Base-by-base conservation (phyloP, 1,140 invertebrate species). In the Kradibia gibbosae region DNA sequence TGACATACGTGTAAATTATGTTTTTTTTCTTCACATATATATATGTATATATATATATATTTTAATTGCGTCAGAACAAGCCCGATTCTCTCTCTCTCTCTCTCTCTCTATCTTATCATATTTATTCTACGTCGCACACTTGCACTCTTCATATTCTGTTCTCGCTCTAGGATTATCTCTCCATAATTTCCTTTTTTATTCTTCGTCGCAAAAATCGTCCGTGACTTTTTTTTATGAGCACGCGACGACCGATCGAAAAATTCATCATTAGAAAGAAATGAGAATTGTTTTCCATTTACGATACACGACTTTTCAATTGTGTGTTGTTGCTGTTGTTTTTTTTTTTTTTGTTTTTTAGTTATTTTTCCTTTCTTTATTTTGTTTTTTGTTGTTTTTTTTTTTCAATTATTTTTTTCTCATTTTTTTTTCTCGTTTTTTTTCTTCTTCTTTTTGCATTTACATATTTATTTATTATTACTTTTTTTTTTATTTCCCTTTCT, bases 1-100 rank as follows among this genome's bases (percentile, higher is more conserved):
- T 50, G 42, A 71, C 80, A 81, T 81, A 60, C 73, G 22, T 76
- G 34, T 76, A 81, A 77, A 28, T 76, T n/a, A 62, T 71, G 15
- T 71, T 81, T n/a, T n/a, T n/a, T n/a, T n/a, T n/a, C n/a, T n/a
- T n/a, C n/a, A n/a, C n/a, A n/a, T n/a, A n/a, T n/a, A n/a, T n/a
- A n/a, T n/a, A n/a, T n/a, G n/a, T n/a, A n/a, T n/a, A n/a, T n/a
- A n/a, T n/a, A n/a, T 25, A 53, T 67, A 39, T 25, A 34, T 75
- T 62, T 74, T 65, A 65, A 65, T 15, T 72, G 28, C 65, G 13
- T 74, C 39, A 34, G 55, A 25, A 55, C 57, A 80, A 80, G 71
- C 31, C 71, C 36, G 45, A n/a, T n/a, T 80, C 62, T 73, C 15
- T 53, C 48, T 71, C 60, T 60, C n/a, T n/a, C n/a, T n/a, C n/a